Evolutionary conservation across 2,113 vertebrate species (phyloP).

Genomic region (Vulpes ferrilata): DNA sequence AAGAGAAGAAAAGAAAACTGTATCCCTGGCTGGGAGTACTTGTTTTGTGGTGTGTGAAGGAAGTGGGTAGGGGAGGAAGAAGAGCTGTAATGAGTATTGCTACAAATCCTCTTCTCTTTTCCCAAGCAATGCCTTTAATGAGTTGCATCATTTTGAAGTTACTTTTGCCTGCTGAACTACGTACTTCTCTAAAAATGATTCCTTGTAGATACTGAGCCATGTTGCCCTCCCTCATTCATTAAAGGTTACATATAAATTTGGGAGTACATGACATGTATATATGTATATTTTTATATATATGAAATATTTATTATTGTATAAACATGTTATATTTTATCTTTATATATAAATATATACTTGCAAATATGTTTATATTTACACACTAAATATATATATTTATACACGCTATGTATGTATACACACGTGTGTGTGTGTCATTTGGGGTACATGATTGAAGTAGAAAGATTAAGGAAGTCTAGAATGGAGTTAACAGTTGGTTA

Average conservation of each 20-base stretch:
- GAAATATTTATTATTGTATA: no score
- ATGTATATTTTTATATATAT: no score
- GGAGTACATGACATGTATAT: neutral
- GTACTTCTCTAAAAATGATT: slow-evolving; percentile 38
- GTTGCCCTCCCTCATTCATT: neutral
- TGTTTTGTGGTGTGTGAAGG: neutral
- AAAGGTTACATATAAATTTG: neutral
- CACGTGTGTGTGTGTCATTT: neutral
- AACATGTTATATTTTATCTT: no score
- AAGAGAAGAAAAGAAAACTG: neutral
- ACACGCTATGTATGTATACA: no score
- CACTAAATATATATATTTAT: no score
- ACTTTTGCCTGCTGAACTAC: neutral
- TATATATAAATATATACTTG: neutral
- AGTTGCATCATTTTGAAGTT: slow-evolving; percentile 6
- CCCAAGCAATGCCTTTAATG: neutral
- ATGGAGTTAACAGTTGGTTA: neutral
- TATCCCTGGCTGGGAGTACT: neutral
- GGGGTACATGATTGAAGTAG: neutral
- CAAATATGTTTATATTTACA: no score
- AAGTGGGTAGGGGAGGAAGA: neutral
- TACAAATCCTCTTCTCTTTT: slow-evolving; percentile 25
- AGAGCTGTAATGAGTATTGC: neutral
- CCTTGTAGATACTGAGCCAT: neutral
- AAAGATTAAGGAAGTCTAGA: neutral